Conservation (phyloP, 2,888 invertebrate genomes). For the Callyntrura guangdongensis region DNA sequence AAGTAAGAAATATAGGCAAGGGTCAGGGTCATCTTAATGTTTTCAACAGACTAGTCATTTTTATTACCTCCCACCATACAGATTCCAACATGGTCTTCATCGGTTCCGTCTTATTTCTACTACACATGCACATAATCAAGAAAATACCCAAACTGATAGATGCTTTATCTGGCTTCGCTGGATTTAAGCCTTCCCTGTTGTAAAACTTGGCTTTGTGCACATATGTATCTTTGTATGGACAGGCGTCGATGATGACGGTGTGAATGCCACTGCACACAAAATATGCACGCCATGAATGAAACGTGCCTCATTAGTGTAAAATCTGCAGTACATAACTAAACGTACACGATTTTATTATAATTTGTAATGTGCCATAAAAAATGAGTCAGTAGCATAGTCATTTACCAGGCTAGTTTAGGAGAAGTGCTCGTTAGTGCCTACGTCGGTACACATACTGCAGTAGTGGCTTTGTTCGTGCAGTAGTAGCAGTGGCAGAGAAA, state of each 20-base stretch:
- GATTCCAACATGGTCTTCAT: not conserved
- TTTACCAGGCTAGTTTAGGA: not conserved
- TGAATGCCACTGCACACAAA: not conserved
- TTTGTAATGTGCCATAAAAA: not conserved
- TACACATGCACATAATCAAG: not conserved
- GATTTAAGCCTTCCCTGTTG: not conserved
- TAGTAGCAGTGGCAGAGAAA: no score
- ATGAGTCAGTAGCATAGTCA: not conserved
- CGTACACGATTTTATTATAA: not conserved
- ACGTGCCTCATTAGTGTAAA: conserved; percentile 17
- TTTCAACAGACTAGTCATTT: conserved; percentile 34
- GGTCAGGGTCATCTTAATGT: conserved; percentile 64
- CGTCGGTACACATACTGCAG: not conserved
- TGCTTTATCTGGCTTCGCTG: not conserved
- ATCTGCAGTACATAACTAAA: conserved; percentile 4
- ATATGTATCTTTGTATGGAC: not conserved
- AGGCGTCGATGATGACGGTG: not conserved
- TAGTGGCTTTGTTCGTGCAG: not conserved
- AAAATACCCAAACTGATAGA: not conserved
- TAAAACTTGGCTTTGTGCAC: not conserved
- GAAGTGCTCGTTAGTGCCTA: not conserved
- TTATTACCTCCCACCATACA: not conserved
- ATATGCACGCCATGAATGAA: conserved; percentile 1
- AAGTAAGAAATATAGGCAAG: conserved; percentile 58
- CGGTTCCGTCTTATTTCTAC: not conserved